Base-by-base conservation (phyloP, 1,140 invertebrate species). In the Hylyphantes graminicola region DNA sequence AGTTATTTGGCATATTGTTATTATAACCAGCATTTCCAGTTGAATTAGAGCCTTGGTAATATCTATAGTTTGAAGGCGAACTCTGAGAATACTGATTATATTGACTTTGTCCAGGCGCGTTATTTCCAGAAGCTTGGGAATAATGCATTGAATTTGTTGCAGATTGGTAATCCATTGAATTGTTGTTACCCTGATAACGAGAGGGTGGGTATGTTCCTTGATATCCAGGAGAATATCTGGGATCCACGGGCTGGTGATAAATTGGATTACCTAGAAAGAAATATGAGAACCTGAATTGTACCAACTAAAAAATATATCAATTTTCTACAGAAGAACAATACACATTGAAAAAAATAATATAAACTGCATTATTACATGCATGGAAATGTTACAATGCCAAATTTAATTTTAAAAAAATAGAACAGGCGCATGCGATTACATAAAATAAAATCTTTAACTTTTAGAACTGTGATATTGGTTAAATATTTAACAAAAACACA, bases 41-140 rank as follows among this genome's bases (percentile, higher is more conserved):
- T 17, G 80, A 54, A 75, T 83, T 83, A 67, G 65, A 74, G 9
- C 72, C 72, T 75, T 63, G 72, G 55, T 83, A 83, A 75, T 83
- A 83, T 17, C 80, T 70, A 67, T 83, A 83, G 57, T 83, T 83
- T 19, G 80, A 54, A 57, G 48, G 17, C n/a, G 80, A 65, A 55
- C 19, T 63, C 64, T 74, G 80, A 55, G 59, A 64, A 50, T 83
- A 83, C 59, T 83, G 80, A 75, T 74, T 83, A 63, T 74, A 83
- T 53, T 83, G 80, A 59, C 17, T 65, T 63, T 74, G 80, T 9
- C 80, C 61, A 64, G 80, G 57, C 55, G 63, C 48, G 65, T 72
- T 74, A 67, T 65, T 72, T 7, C 57, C 13, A 55, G 63, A 17
- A 17, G 48, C 65, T 17, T 61, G 70, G 15, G 70, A 51, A 59